phyloP scores from a whole-genome alignment of 2,113 vertebrate species.

The Pan paniscus region DNA sequence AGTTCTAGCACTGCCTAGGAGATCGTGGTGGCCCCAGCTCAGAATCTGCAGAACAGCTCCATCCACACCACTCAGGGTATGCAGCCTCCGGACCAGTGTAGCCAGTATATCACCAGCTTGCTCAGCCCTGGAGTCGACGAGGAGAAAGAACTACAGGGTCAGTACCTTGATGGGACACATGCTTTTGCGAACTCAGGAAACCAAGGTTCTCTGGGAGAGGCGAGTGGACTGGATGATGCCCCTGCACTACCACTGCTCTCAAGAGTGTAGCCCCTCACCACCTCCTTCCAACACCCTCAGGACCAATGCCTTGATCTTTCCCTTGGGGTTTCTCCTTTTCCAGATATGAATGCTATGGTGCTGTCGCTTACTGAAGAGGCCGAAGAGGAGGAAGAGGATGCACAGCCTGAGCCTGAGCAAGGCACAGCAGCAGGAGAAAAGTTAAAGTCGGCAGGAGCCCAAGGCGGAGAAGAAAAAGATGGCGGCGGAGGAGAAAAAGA shows the following conservation, averaged over 20 bases:
- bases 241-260: too few species aligned
- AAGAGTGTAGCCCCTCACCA: neutral
- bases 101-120: fast-evolving
- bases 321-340: neutral
- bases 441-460: too few species aligned
- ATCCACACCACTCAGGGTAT: neutral
- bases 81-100: neutral
- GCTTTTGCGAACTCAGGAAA: neutral
- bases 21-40: neutral
- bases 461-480: neutral
- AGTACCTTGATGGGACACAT: neutral
- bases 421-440: neutral
- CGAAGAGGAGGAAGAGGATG: neutral
- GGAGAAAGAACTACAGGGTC: neutral
- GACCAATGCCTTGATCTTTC: neutral
- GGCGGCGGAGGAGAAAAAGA: neutral
- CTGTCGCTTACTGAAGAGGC: fast-evolving
- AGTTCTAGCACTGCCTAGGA: neutral
- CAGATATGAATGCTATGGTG: neutral
- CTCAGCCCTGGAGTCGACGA: neutral
- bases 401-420: neutral
- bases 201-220: neutral
- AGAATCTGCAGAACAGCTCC: neutral
- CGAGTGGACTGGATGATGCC: too few species aligned
- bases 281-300: fast-evolving